phyloP scores from a whole-genome alignment of 2,888 invertebrate genomes.

The Drosophila falleni region DNA sequence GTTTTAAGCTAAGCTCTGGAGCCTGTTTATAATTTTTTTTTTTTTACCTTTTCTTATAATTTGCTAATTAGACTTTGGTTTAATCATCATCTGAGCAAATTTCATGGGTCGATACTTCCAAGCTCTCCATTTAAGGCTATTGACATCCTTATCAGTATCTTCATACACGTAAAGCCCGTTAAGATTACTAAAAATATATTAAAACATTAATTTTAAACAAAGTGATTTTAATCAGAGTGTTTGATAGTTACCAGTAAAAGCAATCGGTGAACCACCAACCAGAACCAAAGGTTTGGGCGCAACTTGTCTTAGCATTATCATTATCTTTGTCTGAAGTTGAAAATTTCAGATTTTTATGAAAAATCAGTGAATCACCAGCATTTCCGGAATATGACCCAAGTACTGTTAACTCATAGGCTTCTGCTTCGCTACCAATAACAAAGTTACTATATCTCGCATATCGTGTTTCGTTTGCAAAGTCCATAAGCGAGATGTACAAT shows the following conservation, averaged over 20 bases:
- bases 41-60: not conserved
- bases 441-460: conserved; percentile 88
- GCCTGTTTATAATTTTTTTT: not conserved
- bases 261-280: conserved; percentile 90
- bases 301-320: conserved; percentile 87
- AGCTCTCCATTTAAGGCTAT: conserved; percentile 87
- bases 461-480: conserved; percentile 87
- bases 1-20: too few species aligned
- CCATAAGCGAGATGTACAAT: conserved; percentile 88
- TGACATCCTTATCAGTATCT: conserved; percentile 43
- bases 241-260: conserved; percentile 86
- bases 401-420: conserved; percentile 88
- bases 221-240: not conserved
- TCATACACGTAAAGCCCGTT: conserved; percentile 88
- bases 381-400: conserved; percentile 88
- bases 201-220: not conserved
- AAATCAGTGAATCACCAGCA: conserved; percentile 88
- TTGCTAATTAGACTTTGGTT: not conserved
- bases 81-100: conserved; percentile 88
- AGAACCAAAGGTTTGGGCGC: conserved; percentile 88
- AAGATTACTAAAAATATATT: conserved; percentile 86
- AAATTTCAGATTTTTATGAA: conserved; percentile 89
- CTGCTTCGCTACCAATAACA: conserved; percentile 88
- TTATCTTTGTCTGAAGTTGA: conserved; percentile 88
- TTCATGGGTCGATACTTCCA: conserved; percentile 88